These are phyloP conservation scores for Misgurnus mizolepis DNA, from an alignment of 2,113 vertebrate genomes.

Conservation along the genomic window DNA sequence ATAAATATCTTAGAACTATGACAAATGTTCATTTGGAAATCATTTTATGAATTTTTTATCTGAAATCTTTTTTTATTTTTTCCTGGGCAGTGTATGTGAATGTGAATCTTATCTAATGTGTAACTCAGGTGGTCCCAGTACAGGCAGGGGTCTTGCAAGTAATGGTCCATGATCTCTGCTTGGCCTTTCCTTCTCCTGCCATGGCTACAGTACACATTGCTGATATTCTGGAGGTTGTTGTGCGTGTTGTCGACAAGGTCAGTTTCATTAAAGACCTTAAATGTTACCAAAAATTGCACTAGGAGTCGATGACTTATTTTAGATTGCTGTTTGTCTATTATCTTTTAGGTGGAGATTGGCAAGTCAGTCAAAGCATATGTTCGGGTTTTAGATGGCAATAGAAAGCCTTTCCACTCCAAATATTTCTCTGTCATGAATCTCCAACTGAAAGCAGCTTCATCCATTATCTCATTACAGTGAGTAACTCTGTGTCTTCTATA, in stretches of 20 bases:
- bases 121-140: slow-evolving; percentile 82
- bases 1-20: too few relatives aligned
- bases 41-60: too few relatives aligned
- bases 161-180: slow-evolving; percentile 91
- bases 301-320: too few relatives aligned
- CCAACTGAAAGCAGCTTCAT: slow-evolving; percentile 83
- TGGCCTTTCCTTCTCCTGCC: slow-evolving; percentile 84
- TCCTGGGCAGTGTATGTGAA: neutral
- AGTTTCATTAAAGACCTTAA: slow-evolving; percentile 56
- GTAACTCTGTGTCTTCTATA: slow-evolving; percentile 49
- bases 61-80: neutral
- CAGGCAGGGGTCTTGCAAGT: slow-evolving; percentile 77
- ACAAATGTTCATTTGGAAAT: too few relatives aligned
- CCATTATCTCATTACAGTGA: slow-evolving; percentile 88
- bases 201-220: slow-evolving; percentile 81
- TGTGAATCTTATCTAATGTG: neutral
- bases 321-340: too few relatives aligned
- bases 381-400: slow-evolving; percentile 86
- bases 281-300: too few relatives aligned
- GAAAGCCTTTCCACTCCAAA: slow-evolving; percentile 86
- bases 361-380: slow-evolving; percentile 88
- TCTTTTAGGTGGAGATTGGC: slow-evolving; percentile 90
- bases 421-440: slow-evolving; percentile 89
- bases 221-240: slow-evolving; percentile 86
- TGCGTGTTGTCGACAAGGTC: slow-evolving; percentile 96